A percentile compares a stretch with the other conserved stretches of the same genome.
These are phyloP conservation scores for Takifugu bimaculatus DNA, from an alignment of 2,113 vertebrate genomes.

Conservation along the genomic window DNA sequence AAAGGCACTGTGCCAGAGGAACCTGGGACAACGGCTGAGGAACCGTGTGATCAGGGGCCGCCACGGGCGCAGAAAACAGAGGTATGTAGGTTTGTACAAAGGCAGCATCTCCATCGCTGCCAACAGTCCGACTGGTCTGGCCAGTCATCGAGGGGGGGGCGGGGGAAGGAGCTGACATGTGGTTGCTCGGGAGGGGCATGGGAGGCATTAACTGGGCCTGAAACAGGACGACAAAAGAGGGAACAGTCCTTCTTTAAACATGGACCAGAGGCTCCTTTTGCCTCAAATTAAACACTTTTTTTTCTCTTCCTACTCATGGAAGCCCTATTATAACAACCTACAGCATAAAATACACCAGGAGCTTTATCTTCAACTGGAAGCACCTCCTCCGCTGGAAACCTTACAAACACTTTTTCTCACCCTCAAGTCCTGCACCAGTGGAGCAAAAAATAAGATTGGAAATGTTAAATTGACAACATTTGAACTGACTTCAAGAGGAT, in stretches of 20 bases:
- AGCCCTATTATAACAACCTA: too few relatives aligned
- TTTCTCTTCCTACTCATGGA: too few relatives aligned
- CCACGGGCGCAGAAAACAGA: slow-evolving; percentile 55
- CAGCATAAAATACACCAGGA: too few relatives aligned
- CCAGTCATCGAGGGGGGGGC: slow-evolving; percentile 56
- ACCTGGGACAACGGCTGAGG: slow-evolving; percentile 36
- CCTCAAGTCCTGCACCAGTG: background rate
- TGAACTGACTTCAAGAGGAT: background rate
- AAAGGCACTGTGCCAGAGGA: slow-evolving; percentile 49
- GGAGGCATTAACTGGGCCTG: slow-evolving; percentile 75
- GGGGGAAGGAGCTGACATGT: slow-evolving; percentile 70
- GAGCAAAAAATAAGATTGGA: background rate
- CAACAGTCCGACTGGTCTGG: slow-evolving; percentile 29
- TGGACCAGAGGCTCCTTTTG: too few relatives aligned
- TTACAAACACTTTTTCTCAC: too few relatives aligned
- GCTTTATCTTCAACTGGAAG: too few relatives aligned
- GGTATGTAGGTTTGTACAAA: slow-evolving; percentile 65
- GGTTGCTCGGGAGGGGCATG: slow-evolving; percentile 70
- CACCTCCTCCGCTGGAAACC: too few relatives aligned
- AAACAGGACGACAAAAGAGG: slow-evolving; percentile 30
- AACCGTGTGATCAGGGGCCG: slow-evolving; percentile 20
- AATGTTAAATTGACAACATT: background rate
- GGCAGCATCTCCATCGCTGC: slow-evolving; percentile 4
- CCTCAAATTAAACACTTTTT: too few relatives aligned
- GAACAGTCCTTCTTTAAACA: slow-evolving; percentile 10